A percentile compares a stretch with the other conserved stretches of the same genome.
Conservation (phyloP, 2,888 invertebrate genomes). For the Chromoteleia sp. region DNA sequence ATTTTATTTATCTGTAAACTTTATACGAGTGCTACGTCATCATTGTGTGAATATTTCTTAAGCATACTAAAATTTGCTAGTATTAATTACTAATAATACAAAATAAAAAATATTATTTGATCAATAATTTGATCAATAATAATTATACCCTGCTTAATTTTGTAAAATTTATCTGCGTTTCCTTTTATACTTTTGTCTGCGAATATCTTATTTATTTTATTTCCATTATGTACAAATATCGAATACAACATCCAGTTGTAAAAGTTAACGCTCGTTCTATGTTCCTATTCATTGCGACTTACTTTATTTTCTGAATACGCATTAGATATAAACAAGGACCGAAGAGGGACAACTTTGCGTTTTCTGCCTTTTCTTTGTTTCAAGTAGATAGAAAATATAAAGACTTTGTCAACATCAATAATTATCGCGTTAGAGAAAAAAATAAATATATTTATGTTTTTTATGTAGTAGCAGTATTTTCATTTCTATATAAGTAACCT, state of each 20-base stretch:
- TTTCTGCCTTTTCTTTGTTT: constrained; percentile 28
- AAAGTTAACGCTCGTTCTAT: constrained; percentile 58
- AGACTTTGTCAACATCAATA: constrained; percentile 62
- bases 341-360: constrained; percentile 53
- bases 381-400: constrained; percentile 65
- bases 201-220: constrained; percentile 28
- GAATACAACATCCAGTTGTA: constrained; percentile 57
- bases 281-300: constrained; percentile 50
- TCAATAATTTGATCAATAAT: background rate
- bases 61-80: constrained; percentile 16
- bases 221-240: constrained; percentile 55
- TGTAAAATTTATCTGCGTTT: constrained; percentile 52
- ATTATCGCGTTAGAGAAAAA: constrained; percentile 55
- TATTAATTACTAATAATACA: constrained; percentile 39
- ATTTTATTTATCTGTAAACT: constrained; percentile 46
- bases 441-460: constrained; percentile 29
- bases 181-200: constrained; percentile 51
- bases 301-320: constrained; percentile 45
- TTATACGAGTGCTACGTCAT: constrained; percentile 39
- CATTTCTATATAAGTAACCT: no score
- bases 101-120: background rate
- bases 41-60: constrained; percentile 17
- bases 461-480: constrained; percentile 34
- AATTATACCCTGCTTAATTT: constrained; percentile 5
- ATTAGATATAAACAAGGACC: constrained; percentile 58